Percentiles rank a stretch among this genome's conserved stretches.
These are phyloP conservation scores for Enteromius treurensis DNA, from an alignment of 2,797 vertebrate species.

Conservation along the genomic window DNA sequence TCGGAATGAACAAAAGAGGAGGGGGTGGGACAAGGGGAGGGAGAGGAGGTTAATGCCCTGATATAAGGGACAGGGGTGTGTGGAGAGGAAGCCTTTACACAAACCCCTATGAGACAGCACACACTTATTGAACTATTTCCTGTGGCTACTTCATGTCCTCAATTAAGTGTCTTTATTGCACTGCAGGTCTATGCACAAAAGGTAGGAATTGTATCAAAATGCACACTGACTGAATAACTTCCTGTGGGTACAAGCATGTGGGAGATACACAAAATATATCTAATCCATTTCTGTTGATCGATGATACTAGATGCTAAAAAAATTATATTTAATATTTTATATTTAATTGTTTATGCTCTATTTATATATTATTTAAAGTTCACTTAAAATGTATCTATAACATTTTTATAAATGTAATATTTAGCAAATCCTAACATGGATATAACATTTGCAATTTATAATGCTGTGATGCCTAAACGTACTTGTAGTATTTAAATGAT, in stretches of 20 bases:
- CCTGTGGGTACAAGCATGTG: neutral
- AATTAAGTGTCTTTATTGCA: neutral
- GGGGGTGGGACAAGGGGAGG: slow-evolving; percentile 65
- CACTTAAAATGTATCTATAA: neutral
- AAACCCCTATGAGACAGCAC: slow-evolving; percentile 47
- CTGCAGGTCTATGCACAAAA: neutral
- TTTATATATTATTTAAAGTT: neutral
- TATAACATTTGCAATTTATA: neutral
- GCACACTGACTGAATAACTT: neutral
- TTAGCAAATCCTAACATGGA: neutral
- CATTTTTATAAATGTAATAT: neutral
- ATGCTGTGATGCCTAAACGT: neutral
- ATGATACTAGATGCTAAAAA: neutral
- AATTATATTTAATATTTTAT: neutral
- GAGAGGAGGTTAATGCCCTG: slow-evolving; percentile 72
- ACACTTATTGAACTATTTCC: neutral
- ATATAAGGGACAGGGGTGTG: slow-evolving; percentile 62
- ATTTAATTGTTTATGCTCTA: neutral
- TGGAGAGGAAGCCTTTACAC: slow-evolving; percentile 67
- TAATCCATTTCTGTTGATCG: too few species aligned
- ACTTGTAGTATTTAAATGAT: neutral
- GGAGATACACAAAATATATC: neutral
- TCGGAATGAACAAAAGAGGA: slow-evolving; percentile 54
- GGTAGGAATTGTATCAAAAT: neutral
- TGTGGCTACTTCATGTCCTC: slow-evolving; percentile 3